phyloP scores from a whole-genome alignment of 1,140 invertebrate species.

The Drosophila jambulina region DNA sequence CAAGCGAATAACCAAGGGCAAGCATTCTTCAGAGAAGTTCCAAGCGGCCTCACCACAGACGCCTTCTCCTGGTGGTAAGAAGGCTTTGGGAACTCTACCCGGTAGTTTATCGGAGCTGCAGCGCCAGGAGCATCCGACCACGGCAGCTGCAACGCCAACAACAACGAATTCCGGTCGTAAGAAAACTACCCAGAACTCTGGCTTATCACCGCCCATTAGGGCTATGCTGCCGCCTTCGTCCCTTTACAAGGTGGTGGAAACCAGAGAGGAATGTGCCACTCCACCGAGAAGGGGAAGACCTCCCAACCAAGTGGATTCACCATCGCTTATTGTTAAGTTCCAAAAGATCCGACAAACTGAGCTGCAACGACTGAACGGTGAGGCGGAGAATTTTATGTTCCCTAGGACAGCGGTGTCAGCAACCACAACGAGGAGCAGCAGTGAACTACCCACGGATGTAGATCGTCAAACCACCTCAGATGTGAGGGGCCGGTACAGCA shows the following conservation, averaged over 20 bases:
- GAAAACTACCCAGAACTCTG: constrained; percentile 59
- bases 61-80: constrained; percentile 36
- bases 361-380: constrained; percentile 90
- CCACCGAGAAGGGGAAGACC: constrained; percentile 46
- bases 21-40: constrained; percentile 80
- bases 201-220: constrained; percentile 71
- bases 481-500: constrained; percentile 57
- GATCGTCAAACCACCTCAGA: constrained; percentile 85
- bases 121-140: constrained; percentile 39
- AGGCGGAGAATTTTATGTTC: constrained; percentile 94
- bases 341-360: constrained; percentile 90
- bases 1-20: constrained; percentile 77
- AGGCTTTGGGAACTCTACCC: constrained; percentile 10
- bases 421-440: constrained; percentile 85
- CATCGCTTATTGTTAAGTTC: constrained; percentile 90
- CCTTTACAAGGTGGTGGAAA: constrained; percentile 77
- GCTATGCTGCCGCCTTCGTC: constrained; percentile 79
- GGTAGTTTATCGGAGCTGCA: constrained; percentile 45
- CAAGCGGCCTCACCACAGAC: constrained; percentile 49
- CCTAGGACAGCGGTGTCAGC: constrained; percentile 88
- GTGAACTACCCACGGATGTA: constrained; percentile 84
- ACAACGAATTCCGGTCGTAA: constrained; percentile 45
- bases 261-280: constrained; percentile 58
- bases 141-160: constrained; percentile 32
- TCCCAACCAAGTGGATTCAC: constrained; percentile 65